Evolutionary conservation across 1,140 invertebrate genomes (phyloP).

Genomic region (Tribolium madens): DNA sequence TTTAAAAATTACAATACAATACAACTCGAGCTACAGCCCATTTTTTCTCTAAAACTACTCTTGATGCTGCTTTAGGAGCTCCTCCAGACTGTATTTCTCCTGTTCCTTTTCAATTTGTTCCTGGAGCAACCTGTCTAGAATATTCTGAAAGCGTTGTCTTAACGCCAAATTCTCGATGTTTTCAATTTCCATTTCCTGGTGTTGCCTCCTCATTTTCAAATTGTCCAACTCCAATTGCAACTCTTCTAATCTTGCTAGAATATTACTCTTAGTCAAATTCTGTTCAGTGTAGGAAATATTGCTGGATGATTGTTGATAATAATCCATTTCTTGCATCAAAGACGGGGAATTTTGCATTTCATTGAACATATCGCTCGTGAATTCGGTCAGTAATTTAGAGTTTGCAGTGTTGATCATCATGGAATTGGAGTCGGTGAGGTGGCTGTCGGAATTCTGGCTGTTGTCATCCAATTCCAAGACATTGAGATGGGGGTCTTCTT

Average conservation of each 20-base stretch:
- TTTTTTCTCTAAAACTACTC: background rate
- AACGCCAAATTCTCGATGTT: conserved; percentile 89
- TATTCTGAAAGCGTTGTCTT: conserved; percentile 84
- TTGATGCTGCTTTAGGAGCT: conserved; percentile 59
- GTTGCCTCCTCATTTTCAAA: conserved; percentile 76
- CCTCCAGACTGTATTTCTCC: conserved; percentile 68
- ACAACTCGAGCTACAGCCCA: too few relatives aligned
- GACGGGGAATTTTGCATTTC: conserved; percentile 57
- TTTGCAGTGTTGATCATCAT: conserved; percentile 68
- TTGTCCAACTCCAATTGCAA: conserved; percentile 78
- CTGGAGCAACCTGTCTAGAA: conserved; percentile 80
- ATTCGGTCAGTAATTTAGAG: conserved; percentile 63
- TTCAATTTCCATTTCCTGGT: conserved; percentile 85
- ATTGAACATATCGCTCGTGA: conserved; percentile 64
- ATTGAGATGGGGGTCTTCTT: conserved; percentile 78
- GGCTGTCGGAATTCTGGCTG: conserved; percentile 81
- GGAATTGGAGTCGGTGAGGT: conserved; percentile 80
- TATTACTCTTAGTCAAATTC: conserved; percentile 65
- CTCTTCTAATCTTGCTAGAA: conserved; percentile 70
- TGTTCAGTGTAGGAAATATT: conserved; percentile 58
- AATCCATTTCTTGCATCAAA: conserved; percentile 61
- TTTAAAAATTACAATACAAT: too few relatives aligned
- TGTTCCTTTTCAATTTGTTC: conserved; percentile 86
- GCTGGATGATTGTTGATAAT: conserved; percentile 60
- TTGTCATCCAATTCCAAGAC: conserved; percentile 84